phyloP scores from a whole-genome alignment of 2,113 vertebrate genomes.

The Dasyprocta punctata region DNA sequence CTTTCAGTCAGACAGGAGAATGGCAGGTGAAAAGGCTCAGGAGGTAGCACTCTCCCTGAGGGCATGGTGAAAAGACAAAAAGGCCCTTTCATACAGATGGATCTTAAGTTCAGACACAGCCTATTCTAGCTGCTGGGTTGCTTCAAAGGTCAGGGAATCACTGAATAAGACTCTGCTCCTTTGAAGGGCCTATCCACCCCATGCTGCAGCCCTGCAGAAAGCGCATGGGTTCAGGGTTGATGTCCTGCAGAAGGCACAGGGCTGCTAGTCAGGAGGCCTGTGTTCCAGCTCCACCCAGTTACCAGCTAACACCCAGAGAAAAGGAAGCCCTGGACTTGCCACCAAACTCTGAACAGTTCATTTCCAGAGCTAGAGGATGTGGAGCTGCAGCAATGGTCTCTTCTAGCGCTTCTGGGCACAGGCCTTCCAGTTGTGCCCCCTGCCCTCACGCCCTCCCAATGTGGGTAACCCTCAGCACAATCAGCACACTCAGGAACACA shows the following conservation, averaged over 20 bases:
- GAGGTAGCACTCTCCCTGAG: too few species aligned
- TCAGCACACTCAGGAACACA: neutral
- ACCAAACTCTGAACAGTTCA: neutral
- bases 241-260: neutral
- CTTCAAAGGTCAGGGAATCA: neutral
- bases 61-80: neutral
- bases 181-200: neutral
- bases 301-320: neutral
- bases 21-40: neutral
- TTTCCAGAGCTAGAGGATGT: neutral
- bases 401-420: neutral
- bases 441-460: rapidly evolving
- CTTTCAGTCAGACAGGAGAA: neutral
- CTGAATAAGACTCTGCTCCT: neutral
- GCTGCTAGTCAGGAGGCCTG: neutral
- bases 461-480: neutral
- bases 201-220: neutral
- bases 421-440: neutral
- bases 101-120: neutral
- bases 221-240: neutral
- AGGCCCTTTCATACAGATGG: neutral
- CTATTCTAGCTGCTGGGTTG: neutral
- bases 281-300: neutral
- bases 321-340: neutral
- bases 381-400: neutral